Base-by-base conservation (phyloP, 2,888 invertebrate genomes). In the Gnatocerus cornutus region DNA sequence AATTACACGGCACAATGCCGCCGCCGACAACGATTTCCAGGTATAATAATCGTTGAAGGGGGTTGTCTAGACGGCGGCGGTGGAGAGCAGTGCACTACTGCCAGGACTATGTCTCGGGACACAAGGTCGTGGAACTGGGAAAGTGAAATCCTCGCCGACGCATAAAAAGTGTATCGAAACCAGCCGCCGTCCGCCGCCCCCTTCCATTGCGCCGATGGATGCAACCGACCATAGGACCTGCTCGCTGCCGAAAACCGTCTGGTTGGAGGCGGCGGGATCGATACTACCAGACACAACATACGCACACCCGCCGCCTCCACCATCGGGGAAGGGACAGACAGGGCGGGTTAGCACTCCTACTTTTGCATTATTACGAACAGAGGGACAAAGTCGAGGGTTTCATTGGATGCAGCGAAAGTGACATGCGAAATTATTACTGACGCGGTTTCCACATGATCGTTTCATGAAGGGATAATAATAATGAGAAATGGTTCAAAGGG, bases 271-370 rank as follows among this genome's bases (percentile, higher is more conserved):
- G 71, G 71, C 67, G 66, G 67, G 73, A 87, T 89, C 89, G 87
- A 88, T 88, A 86, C 75, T 74, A 82, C 83, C 85, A 88, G 88
- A 88, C 88, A 82, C 82, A 83, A 84, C 83, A 84, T 76, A 74
- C 74, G 73, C 64, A 70, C 56, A 46, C 65, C 56, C 55, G 59
- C 67, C 68, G 63, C 65, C 71, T 29, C 66, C 68, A 64, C 67
- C 53, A 33, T 14, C 37, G 41, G 21, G 29, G 33, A 41, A 27
- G 55, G 46, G 45, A 46, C 45, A 30, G 59, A 55, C 55, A 33
- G 16, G 39, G 37, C 55, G 55, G 56, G 56, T 41, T 56, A 27
- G 8, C 12, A 39, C 55, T 56, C 56, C 39, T 56, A 21, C 59
- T 48, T 33, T 14, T 46, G 59, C 59, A 59, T 59, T 59, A 59